phyloP scores from a whole-genome alignment of 2,888 invertebrate species.

The Eudasyphora cyanicolor region DNA sequence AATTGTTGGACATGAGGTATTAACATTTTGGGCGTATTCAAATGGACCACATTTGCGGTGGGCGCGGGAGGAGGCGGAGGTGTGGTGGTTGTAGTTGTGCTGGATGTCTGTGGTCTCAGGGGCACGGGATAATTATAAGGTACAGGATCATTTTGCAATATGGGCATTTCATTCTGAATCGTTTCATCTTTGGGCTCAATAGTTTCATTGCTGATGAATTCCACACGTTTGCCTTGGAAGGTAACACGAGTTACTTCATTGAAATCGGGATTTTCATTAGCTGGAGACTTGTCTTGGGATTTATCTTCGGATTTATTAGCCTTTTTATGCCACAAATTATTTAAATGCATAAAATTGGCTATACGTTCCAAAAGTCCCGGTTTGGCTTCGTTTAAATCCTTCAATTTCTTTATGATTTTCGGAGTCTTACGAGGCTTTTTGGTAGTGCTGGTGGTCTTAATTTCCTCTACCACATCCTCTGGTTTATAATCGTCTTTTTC shows the following conservation, averaged over 20 bases:
- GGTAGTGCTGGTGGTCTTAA: not conserved
- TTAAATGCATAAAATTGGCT: slow-evolving; percentile 70
- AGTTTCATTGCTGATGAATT: slow-evolving; percentile 35
- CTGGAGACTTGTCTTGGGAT: not conserved
- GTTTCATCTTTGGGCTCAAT: no score
- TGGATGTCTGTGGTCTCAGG: slow-evolving; percentile 64
- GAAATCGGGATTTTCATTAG: not conserved
- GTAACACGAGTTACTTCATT: slow-evolving; percentile 43
- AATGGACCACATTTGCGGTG: slow-evolving; percentile 64
- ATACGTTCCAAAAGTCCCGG: slow-evolving; percentile 69
- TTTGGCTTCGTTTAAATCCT: slow-evolving; percentile 32
- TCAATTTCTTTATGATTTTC: slow-evolving; percentile 51
- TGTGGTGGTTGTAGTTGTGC: slow-evolving; percentile 13
- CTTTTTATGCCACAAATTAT: slow-evolving; percentile 68
- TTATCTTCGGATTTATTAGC: slow-evolving; percentile 42
- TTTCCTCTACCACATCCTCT: slow-evolving; percentile 15
- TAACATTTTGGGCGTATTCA: slow-evolving; percentile 70
- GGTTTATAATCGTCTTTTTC: slow-evolving; percentile 9
- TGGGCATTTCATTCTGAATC: slow-evolving; percentile 51
- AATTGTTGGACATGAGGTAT: slow-evolving; percentile 70
- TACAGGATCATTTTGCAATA: slow-evolving; percentile 68
- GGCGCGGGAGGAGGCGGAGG: not conserved
- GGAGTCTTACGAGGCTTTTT: slow-evolving; percentile 53
- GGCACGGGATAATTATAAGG: slow-evolving; percentile 75
- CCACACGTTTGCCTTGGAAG: slow-evolving; percentile 39